Percentiles rank a stretch among this genome's conserved stretches.
Conservation (phyloP, 2,113 vertebrate species). For the Lepus europaeus region DNA sequence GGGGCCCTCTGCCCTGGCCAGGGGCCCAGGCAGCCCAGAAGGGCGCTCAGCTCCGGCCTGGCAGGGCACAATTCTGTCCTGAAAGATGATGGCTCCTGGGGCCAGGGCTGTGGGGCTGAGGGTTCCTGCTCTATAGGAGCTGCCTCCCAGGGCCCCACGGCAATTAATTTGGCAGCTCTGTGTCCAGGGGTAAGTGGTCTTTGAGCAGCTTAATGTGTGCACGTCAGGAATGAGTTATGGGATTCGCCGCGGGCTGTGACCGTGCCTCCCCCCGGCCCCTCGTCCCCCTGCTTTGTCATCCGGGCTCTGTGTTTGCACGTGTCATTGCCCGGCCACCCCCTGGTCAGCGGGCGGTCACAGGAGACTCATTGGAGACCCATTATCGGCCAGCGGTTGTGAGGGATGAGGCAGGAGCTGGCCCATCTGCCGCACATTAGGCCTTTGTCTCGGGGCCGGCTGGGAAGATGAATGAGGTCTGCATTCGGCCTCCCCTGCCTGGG, state of each 20-base stretch:
- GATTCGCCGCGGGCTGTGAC: constrained; percentile 15
- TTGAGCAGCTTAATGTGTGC: constrained; percentile 83
- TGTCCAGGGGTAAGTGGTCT: constrained; percentile 83
- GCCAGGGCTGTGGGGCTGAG: background rate
- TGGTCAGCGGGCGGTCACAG: constrained; percentile 80
- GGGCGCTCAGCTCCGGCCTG: background rate
- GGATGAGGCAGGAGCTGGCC: constrained; percentile 83
- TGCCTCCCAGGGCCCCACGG: constrained; percentile 68
- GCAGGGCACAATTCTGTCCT: background rate
- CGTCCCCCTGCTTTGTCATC: constrained; percentile 77
- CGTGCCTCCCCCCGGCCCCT: background rate
- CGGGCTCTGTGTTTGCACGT: constrained; percentile 66
- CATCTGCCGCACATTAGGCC: constrained; percentile 87
- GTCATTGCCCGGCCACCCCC: constrained; percentile 70
- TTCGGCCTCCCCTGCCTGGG: constrained; percentile 71
- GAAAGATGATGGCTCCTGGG: background rate
- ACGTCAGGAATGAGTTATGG: constrained; percentile 85
- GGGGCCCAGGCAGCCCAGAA: background rate
- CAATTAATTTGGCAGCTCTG: constrained; percentile 85
- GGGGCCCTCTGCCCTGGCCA: background rate
- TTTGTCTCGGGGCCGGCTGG: constrained; percentile 84
- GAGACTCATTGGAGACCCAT: constrained; percentile 85
- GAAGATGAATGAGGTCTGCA: constrained; percentile 86
- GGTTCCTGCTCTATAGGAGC: background rate
- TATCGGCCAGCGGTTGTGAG: constrained; percentile 82